phyloP scores from a whole-genome alignment of 1,140 invertebrate genomes.

The Drosophila pachea region DNA sequence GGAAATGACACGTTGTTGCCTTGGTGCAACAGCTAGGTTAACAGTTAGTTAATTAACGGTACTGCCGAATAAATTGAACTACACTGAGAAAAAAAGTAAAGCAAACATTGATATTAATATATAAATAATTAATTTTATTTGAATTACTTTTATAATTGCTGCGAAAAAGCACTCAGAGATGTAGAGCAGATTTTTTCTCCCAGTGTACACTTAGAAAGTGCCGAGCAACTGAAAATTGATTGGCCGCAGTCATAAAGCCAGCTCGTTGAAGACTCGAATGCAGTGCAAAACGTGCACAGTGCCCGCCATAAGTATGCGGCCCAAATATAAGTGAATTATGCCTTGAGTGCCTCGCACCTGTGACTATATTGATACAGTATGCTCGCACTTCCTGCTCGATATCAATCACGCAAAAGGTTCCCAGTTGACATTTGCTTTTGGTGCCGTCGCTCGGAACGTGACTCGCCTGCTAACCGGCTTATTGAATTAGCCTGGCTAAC shows the following conservation, averaged over 20 bases:
- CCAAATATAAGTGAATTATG: conserved; percentile 50
- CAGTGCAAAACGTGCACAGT: conserved; percentile 27
- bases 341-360: conserved; percentile 49
- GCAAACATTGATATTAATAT: too few species aligned
- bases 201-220: background rate
- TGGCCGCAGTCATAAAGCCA: background rate
- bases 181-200: background rate
- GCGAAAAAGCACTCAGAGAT: too few species aligned
- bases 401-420: conserved; percentile 61
- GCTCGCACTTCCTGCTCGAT: conserved; percentile 61
- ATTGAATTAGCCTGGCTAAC: conserved; percentile 34
- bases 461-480: conserved; percentile 46
- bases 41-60: conserved; percentile 59
- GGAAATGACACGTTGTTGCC: conserved; percentile 34
- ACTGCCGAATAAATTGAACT: conserved; percentile 19
- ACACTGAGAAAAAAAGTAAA: background rate
- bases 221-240: background rate
- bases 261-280: background rate
- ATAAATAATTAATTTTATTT: too few species aligned
- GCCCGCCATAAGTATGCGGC: conserved; percentile 45
- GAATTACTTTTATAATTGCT: too few species aligned
- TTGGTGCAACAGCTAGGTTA: conserved; percentile 29
- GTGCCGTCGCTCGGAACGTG: conserved; percentile 48
- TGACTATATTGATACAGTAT: background rate
- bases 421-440: conserved; percentile 52